phyloP scores from a whole-genome alignment of 2,888 invertebrate genomes.

The Polyommatus iphigenia region DNA sequence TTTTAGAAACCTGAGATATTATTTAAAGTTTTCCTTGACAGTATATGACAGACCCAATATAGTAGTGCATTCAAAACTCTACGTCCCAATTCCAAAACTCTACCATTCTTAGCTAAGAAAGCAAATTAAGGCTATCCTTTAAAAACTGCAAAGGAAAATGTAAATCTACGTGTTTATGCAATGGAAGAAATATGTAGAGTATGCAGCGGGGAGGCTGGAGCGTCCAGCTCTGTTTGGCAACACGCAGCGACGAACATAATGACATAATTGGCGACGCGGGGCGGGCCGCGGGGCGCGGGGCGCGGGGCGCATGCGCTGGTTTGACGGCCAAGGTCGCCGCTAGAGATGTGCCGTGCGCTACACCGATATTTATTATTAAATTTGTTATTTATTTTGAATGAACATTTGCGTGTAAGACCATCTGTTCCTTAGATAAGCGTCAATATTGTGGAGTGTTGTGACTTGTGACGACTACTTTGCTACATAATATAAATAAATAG shows the following conservation, averaged over 20 bases:
- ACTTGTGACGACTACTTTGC: too few relatives aligned
- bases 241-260: conserved; percentile 70
- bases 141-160: not conserved
- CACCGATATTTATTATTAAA: not conserved
- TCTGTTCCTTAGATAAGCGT: too few relatives aligned
- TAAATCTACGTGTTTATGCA: not conserved
- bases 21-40: too few relatives aligned
- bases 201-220: conserved; percentile 44
- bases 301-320: conserved; percentile 77
- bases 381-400: not conserved
- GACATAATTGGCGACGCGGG: conserved; percentile 71
- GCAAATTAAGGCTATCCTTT: not conserved
- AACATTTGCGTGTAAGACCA: not conserved
- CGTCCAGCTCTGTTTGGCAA: conserved; percentile 70
- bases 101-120: not conserved
- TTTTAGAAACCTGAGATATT: not conserved
- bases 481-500: too few relatives aligned
- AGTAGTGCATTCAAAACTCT: not conserved
- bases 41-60: not conserved
- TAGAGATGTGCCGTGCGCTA: conserved; percentile 11
- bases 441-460: too few relatives aligned
- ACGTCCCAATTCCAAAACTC: not conserved
- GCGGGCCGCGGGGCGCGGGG: conserved; percentile 42
- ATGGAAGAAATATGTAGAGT: conserved; percentile 20
- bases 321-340: conserved; percentile 79